Conservation (phyloP, 1,140 invertebrate species). For the Caenorhabditis latens region DNA sequence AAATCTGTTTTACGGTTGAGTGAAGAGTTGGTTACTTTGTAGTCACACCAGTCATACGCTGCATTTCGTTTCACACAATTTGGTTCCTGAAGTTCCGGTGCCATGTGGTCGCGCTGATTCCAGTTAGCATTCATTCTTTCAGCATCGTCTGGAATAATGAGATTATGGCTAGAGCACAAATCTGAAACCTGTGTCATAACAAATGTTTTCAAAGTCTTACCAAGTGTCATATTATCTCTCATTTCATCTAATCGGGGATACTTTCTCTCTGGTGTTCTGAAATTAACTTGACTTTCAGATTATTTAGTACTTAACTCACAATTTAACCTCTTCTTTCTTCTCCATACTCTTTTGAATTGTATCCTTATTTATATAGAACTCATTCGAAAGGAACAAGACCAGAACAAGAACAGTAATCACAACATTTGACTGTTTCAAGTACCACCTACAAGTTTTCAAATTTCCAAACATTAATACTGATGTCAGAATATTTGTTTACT, state of each 20-base stretch:
- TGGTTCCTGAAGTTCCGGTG: conserved; percentile 3
- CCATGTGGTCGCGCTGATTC: not conserved
- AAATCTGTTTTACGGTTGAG: not conserved
- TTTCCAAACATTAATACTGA: too few species aligned
- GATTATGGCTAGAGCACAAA: too few species aligned
- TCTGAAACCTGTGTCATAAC: not conserved
- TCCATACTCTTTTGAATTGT: not conserved
- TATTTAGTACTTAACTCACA: not conserved
- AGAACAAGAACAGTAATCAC: not conserved
- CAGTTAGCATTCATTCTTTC: conserved; percentile 18
- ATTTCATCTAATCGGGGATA: not conserved
- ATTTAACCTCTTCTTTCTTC: not conserved
- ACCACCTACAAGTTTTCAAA: not conserved
- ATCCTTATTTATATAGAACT: not conserved
- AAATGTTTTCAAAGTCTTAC: not conserved
- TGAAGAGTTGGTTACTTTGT: too few species aligned
- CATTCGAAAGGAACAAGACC: not conserved
- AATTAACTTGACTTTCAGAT: not conserved
- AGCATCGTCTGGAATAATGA: not conserved
- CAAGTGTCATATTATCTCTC: not conserved
- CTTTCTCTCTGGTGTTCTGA: not conserved
- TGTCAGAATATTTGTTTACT: too few species aligned
- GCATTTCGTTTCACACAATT: not conserved
- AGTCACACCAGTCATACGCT: not conserved
- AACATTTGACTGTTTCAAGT: not conserved